A percentile compares a stretch with the other conserved stretches of the same genome.
phyloP scores from a whole-genome alignment of 2,888 invertebrate genomes.

The Dryobota labecula region DNA sequence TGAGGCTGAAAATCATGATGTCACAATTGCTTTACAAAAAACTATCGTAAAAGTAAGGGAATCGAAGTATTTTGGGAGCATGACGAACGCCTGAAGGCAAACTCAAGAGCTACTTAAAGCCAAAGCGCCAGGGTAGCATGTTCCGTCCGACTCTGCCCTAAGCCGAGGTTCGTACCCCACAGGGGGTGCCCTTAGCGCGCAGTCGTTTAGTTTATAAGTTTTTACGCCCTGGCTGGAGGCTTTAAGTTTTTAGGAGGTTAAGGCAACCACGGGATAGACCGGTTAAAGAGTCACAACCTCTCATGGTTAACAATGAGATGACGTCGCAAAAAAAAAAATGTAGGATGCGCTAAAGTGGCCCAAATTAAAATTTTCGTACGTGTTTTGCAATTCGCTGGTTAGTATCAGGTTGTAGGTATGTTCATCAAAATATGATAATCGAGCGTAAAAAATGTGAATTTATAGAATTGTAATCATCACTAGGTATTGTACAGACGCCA shows the following conservation, averaged over 20 bases:
- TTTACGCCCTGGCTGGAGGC: too few species aligned
- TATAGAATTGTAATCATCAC: background rate
- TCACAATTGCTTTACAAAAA: background rate
- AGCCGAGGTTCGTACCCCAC: too few species aligned
- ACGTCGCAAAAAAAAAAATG: too few species aligned
- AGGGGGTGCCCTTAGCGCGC: too few species aligned
- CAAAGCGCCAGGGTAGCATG: background rate
- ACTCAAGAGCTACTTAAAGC: background rate
- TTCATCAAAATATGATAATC: background rate
- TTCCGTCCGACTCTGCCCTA: too few species aligned
- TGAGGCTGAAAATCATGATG: conserved; percentile 15
- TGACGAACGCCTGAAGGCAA: background rate
- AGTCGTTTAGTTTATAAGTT: too few species aligned
- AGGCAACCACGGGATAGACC: too few species aligned
- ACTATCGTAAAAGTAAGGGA: background rate
- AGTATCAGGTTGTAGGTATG: background rate
- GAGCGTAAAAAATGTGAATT: background rate
- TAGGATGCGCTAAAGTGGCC: too few species aligned
- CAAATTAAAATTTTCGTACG: background rate
- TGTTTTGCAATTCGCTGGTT: background rate
- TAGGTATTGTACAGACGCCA: too few species aligned
- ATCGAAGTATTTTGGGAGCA: background rate
- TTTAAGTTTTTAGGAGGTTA: too few species aligned
- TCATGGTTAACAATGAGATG: too few species aligned
- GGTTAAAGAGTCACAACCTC: too few species aligned